Evolutionary conservation across 1,140 invertebrate genomes (phyloP).

Genomic region (Whitmania pigra): DNA sequence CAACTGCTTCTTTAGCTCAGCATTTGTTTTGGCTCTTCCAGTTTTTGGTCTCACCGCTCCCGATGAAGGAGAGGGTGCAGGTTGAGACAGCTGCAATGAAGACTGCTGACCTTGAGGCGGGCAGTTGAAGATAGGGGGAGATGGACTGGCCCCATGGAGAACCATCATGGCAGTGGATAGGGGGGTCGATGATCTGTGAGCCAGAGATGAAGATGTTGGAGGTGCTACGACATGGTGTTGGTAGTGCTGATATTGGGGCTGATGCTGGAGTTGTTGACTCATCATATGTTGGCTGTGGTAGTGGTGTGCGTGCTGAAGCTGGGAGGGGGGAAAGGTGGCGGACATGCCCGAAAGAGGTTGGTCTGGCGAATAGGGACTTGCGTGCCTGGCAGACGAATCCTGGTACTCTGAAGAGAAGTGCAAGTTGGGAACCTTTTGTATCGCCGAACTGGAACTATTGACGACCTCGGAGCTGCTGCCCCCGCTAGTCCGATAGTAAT

Average conservation of each 20-base stretch:
- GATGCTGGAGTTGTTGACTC: conserved; percentile 1
- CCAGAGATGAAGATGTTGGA: not conserved
- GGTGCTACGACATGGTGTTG: not conserved
- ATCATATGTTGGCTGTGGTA: too few species aligned
- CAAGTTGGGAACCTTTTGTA: too few species aligned
- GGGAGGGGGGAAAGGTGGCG: too few species aligned
- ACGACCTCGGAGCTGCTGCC: too few species aligned
- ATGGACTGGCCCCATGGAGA: not conserved
- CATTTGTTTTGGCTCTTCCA: conserved; percentile 22
- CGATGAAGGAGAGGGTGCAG: not conserved
- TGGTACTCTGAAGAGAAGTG: too few species aligned
- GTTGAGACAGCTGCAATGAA: not conserved
- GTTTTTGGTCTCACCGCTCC: not conserved
- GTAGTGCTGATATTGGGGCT: not conserved
- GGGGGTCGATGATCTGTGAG: not conserved
- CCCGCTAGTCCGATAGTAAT: too few species aligned
- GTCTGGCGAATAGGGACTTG: too few species aligned
- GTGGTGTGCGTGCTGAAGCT: too few species aligned
- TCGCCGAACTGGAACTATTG: too few species aligned
- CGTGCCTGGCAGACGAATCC: too few species aligned
- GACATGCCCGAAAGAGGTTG: too few species aligned
- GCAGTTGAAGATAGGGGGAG: not conserved
- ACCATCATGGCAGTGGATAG: not conserved
- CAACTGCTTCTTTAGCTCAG: conserved; percentile 24
- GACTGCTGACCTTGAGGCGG: not conserved